Evolutionary conservation across 2,888 invertebrate genomes (phyloP).

Genomic region (Tenthredo amoena): DNA sequence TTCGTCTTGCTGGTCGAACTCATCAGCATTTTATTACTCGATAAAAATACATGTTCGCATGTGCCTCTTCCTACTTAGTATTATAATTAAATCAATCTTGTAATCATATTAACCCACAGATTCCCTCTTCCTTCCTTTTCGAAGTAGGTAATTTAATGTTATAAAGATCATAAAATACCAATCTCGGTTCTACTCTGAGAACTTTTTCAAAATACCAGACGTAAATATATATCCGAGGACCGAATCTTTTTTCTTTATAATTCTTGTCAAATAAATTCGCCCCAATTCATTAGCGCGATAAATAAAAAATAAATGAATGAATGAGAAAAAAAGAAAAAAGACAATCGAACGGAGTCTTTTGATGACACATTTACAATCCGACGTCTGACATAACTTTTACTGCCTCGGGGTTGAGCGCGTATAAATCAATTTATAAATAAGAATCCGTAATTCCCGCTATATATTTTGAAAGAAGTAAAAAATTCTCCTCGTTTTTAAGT

Average conservation of each 20-base stretch:
- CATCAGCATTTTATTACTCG: conserved; percentile 25
- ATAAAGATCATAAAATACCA: background rate
- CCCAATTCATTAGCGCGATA: background rate
- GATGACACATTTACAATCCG: conserved; percentile 1
- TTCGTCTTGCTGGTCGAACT: background rate
- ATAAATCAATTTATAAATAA: conserved; percentile 14
- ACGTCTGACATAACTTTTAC: conserved; percentile 6
- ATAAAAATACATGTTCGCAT: background rate
- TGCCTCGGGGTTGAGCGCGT: background rate
- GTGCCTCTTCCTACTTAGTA: background rate
- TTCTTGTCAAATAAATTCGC: background rate
- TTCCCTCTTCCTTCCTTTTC: background rate
- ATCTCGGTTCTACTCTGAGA: background rate
- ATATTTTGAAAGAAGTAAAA: background rate
- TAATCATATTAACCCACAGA: conserved; percentile 18
- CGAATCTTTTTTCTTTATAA: background rate
- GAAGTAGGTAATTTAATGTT: background rate
- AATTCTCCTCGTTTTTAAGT: background rate
- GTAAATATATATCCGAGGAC: background rate
- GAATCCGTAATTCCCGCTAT: background rate
- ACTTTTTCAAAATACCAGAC: background rate
- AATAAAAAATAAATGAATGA: background rate
- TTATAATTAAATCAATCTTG: conserved; percentile 30
- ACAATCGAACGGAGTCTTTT: background rate
- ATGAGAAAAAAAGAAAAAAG: background rate